phyloP scores from a whole-genome alignment of 2,797 vertebrate genomes.

The Sebastes hopkinsi region DNA sequence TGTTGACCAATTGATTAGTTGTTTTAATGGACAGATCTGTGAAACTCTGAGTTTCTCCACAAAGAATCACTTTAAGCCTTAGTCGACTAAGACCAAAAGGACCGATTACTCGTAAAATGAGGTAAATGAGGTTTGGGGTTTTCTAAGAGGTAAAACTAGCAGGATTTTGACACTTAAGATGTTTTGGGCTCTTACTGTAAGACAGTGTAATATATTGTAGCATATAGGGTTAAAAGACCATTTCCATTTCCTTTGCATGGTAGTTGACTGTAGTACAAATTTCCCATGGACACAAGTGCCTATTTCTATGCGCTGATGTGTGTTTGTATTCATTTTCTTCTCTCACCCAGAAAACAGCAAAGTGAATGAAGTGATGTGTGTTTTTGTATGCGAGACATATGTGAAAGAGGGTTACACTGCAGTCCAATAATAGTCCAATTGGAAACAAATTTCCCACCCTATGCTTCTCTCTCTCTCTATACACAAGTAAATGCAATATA shows the following conservation, averaged over 20 bases:
- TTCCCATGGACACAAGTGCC: neutral
- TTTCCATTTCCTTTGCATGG: neutral
- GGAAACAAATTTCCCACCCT: constrained; percentile 55
- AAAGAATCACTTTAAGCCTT: no score
- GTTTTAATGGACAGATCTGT: no score
- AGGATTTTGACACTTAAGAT: neutral
- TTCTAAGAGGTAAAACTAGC: neutral
- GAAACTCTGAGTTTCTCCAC: no score
- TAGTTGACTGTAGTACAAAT: neutral
- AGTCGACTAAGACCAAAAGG: no score
- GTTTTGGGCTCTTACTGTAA: neutral
- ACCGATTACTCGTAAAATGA: neutral
- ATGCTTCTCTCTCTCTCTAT: constrained; percentile 42
- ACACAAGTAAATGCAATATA: constrained; percentile 67
- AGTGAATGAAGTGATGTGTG: neutral
- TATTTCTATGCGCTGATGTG: neutral
- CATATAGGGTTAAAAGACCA: neutral
- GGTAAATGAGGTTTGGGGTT: neutral
- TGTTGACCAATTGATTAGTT: no score
- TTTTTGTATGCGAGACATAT: neutral
- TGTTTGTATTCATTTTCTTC: neutral
- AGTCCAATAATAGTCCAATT: constrained; percentile 28
- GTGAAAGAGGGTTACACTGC: neutral
- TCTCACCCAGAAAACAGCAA: neutral
- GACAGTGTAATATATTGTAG: neutral